Conservation (phyloP, 2,888 invertebrate genomes). For the Amorpha juglandis region DNA sequence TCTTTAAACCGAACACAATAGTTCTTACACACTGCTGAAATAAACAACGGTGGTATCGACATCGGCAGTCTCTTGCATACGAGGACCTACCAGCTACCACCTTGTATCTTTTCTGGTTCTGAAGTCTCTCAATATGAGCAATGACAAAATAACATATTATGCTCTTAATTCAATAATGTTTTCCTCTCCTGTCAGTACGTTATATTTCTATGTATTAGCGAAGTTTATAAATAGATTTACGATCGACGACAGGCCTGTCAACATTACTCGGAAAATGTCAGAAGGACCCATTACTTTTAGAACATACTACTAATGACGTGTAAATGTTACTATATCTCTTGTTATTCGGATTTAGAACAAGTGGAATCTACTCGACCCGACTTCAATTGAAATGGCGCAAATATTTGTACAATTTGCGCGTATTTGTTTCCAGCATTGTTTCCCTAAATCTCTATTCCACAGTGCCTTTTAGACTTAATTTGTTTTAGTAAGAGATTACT, state of each 20-base stretch:
- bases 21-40: no score
- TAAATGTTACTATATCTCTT: neutral
- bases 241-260: neutral
- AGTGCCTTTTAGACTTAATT: slow-evolving; percentile 5
- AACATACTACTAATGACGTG: neutral
- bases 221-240: neutral
- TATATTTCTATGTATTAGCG: neutral
- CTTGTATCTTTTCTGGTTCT: no score
- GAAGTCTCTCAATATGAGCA: no score
- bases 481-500: neutral
- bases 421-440: slow-evolving; percentile 13
- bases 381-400: neutral
- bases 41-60: no score
- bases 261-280: neutral
- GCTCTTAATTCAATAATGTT: no score
- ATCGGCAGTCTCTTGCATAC: no score
- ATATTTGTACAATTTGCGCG: slow-evolving; percentile 12
- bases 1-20: no score
- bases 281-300: neutral
- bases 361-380: neutral
- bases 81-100: no score
- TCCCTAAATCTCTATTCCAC: slow-evolving; percentile 3
- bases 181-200: no score
- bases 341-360: slow-evolving; percentile 7
- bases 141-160: no score